Base-by-base conservation (phyloP, 1,140 invertebrate species). In the Drosophila carrolli region DNA sequence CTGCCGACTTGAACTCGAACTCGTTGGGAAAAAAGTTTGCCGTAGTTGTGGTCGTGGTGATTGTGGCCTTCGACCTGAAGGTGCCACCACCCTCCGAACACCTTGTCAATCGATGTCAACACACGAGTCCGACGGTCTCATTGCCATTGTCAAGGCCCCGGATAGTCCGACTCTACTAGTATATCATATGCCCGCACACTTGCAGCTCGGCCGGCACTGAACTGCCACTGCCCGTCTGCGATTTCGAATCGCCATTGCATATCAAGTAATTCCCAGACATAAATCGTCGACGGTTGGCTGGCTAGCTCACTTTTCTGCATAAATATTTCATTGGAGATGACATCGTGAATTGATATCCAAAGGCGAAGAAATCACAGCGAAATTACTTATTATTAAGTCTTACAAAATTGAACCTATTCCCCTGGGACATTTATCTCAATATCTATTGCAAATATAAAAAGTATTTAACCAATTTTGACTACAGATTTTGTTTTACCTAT, bases 61-160 rank as follows among this genome's bases (percentile, higher is more conserved):
- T 23, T 23, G 23, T 23, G 66, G 13, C 57, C 71, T 75, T 75
- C 59, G 40, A 51, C 32, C 50, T 27, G 46, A 14, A 27, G 23
- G 23, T 11, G 5, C 13, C 29, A 29, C 43, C 29, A 4, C 11
- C 43, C 27, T 11, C 43, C 35, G 23, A 53, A 38, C 51, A 58
- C 72, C 77, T 59, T 76, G 83, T 83, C 83, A 88, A 86, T 86
- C 67, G 83, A 83, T 83, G 83, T 86, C 84, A 88, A 86, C 83
- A 72, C 61, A 76, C 56, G 63, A 75, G 72, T 75, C 72, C 50
- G 48, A 48, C 53, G 27, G 19, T 58, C 63, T 66, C 72, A 73
- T 58, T 88, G 84, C 77, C 84, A 89, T 83, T 75, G 84, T 72
- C 84, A 88, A 89, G 84, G 84, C 46, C 46, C 50, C 65, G 73